Evolutionary conservation across 2,888 invertebrate genomes (phyloP).

Genomic region (Andrena hattorfiana): DNA sequence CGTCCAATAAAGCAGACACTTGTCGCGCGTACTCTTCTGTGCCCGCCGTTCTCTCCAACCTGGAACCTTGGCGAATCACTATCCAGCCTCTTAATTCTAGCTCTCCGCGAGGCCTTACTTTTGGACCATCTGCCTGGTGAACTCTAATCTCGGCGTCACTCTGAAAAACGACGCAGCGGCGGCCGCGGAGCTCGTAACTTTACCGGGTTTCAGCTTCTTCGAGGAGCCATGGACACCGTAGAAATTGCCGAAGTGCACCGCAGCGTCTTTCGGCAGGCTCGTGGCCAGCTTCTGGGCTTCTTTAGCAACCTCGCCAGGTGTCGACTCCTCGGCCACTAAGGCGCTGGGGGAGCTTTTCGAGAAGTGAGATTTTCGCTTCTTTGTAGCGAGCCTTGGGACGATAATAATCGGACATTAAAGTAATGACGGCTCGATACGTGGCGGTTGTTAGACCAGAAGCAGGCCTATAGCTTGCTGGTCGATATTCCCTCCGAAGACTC

Average conservation of each 20-base stretch:
- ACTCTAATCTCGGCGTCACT: constrained; percentile 62
- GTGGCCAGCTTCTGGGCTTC: not conserved
- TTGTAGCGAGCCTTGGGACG: constrained; percentile 9
- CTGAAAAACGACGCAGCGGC: not conserved
- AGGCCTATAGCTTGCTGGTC: not conserved
- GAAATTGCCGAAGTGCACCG: constrained; percentile 76
- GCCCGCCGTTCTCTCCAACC: constrained; percentile 74
- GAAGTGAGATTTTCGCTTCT: constrained; percentile 24
- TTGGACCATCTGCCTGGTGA: constrained; percentile 77
- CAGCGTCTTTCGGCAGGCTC: constrained; percentile 68
- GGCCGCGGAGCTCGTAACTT: not conserved
- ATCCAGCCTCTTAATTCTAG: not conserved
- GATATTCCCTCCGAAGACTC: not conserved
- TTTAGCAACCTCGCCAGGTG: not conserved
- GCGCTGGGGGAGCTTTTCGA: constrained; percentile 9
- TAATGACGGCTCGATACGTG: constrained; percentile 11
- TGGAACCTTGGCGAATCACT: constrained; percentile 38
- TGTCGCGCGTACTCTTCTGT: constrained; percentile 74
- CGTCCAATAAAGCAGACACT: constrained; percentile 74
- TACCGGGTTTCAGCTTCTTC: constrained; percentile 7
- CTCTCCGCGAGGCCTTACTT: constrained; percentile 53
- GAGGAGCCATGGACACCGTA: constrained; percentile 56
- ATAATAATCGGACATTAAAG: constrained; percentile 18
- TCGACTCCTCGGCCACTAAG: not conserved
- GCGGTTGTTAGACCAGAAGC: constrained; percentile 1